A percentile compares a stretch with the other conserved stretches of the same genome.
Conservation (phyloP, 1,140 invertebrate species). For the Pseudoatta argentina region DNA sequence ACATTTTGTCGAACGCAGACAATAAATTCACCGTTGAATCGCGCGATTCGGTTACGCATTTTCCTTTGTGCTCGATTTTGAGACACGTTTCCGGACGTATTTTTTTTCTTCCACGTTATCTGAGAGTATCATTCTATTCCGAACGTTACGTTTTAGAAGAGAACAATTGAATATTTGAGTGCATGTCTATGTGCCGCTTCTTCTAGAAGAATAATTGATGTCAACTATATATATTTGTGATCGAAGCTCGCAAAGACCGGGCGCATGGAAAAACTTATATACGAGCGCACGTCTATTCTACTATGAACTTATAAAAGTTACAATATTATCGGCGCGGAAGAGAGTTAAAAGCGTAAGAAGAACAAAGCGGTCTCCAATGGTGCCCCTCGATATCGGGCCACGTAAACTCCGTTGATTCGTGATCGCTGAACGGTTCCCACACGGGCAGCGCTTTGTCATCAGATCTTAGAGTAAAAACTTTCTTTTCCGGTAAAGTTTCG, state of each 20-base stretch:
- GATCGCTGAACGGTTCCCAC: slow-evolving; percentile 14
- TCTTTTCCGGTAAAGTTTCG: slow-evolving; percentile 60
- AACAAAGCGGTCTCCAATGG: slow-evolving; percentile 9
- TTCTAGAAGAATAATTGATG: slow-evolving; percentile 31
- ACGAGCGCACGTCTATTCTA: slow-evolving; percentile 3
- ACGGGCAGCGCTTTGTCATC: slow-evolving; percentile 30
- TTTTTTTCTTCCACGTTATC: background rate
- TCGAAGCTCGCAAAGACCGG: slow-evolving; percentile 1
- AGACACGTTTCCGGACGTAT: background rate
- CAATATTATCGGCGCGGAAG: slow-evolving; percentile 26
- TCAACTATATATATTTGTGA: background rate
- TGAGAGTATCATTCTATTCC: background rate
- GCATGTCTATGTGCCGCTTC: background rate
- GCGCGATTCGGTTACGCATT: background rate
- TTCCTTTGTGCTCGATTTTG: background rate
- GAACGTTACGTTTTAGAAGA: slow-evolving; percentile 7
- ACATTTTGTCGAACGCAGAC: slow-evolving; percentile 2
- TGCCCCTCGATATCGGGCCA: slow-evolving; percentile 6
- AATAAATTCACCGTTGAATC: slow-evolving; percentile 24
- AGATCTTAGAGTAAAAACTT: slow-evolving; percentile 43
- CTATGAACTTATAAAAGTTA: slow-evolving; percentile 43
- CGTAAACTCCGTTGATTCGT: slow-evolving; percentile 37
- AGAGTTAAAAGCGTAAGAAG: slow-evolving; percentile 42
- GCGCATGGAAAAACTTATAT: slow-evolving; percentile 2
- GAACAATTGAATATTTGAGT: slow-evolving; percentile 23